Evolutionary conservation across 2,113 vertebrate species (phyloP), one percentile per base, ranked within the genome.

Genomic region (Tetraodon nigroviridis): DNA sequence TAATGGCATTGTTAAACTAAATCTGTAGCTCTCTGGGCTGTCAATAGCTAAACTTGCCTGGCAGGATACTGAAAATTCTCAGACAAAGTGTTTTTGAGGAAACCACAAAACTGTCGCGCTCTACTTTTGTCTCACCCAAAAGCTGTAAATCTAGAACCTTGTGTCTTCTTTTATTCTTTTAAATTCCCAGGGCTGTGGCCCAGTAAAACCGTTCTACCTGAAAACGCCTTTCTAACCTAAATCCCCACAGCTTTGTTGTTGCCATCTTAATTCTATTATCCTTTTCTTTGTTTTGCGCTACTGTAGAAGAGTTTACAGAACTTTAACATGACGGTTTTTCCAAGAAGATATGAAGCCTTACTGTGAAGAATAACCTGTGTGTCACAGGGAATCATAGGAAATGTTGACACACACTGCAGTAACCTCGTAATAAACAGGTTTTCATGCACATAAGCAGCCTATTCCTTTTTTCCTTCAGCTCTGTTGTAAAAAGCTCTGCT

Each of bases 171-270:
- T 51, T 51, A 61, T 29, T 16, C 40, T 45, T 50, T 63, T 53
- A 58, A 27, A 60, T 70, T 69, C 63, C 32, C 32, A 11, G 51
- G 72, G 55, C 75, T 51, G 53, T 82, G 79, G 61, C 66, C 80
- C 75, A 79, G 53, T 72, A 76, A 84, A 69, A 53, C 53, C 45
- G 61, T 49, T 64, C 57, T 67, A 60, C 61, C 70, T 65, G 70
- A 63, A 75, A 21, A 56, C 69, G 64, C 58, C 55, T 22, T 67
- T 62, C 68, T 67, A 75, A 83, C 74, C 78, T 84, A 67, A 81
- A 78, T 71, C 44, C 78, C 72, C 70, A 67, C 44, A 67, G 73
- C 79, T 77, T 66, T 37, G 32, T 37, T 37, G 12, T 37, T 37
- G 32, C 32, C 12, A 37, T 1, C 2, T 37, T n/a, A 20, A 29